A percentile compares a stretch with the other conserved stretches of the same genome.
Evolutionary conservation across 1,140 invertebrate genomes (phyloP).

Genomic region (Monomorium pharaonis): DNA sequence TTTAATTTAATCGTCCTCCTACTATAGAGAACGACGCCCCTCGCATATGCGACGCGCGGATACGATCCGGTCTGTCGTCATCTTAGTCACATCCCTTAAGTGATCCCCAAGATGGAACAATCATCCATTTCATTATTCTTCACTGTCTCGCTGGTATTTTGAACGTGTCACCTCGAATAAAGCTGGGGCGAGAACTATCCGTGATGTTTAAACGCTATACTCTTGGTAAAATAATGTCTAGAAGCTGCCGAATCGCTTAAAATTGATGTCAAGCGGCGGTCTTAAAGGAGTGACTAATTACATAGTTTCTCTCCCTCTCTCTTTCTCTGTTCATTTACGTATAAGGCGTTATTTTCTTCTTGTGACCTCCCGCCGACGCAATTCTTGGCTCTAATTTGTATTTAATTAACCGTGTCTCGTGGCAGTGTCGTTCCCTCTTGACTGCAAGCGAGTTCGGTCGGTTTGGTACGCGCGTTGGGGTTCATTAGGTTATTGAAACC

Average conservation of each 20-base stretch:
- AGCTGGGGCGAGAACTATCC: neutral
- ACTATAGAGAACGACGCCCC: conserved; percentile 77
- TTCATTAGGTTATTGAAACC: conserved; percentile 84
- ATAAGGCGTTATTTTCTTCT: conserved; percentile 23
- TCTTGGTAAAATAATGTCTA: neutral
- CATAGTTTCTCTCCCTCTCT: neutral
- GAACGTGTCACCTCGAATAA: neutral
- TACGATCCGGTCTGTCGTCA: neutral
- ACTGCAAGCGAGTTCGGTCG: conserved; percentile 62
- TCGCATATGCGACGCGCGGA: conserved; percentile 65
- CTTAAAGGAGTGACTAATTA: conserved; percentile 21
- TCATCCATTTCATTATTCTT: neutral
- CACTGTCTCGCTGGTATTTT: neutral
- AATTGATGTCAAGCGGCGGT: neutral
- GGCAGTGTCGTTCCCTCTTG: conserved; percentile 47
- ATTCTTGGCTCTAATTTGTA: conserved; percentile 74
- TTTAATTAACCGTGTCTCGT: conserved; percentile 72
- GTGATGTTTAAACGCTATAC: neutral
- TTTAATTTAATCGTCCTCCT: conserved; percentile 84
- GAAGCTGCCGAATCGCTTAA: neutral
- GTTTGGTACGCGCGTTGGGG: conserved; percentile 69
- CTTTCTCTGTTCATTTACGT: neutral
- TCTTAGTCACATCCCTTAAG: neutral
- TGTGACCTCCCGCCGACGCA: conserved; percentile 29
- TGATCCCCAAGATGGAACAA: neutral